Evolutionary conservation across 2,888 invertebrate genomes (phyloP), one percentile per base, ranked within the genome.

Genomic region (Perizoma affinitatum): DNA sequence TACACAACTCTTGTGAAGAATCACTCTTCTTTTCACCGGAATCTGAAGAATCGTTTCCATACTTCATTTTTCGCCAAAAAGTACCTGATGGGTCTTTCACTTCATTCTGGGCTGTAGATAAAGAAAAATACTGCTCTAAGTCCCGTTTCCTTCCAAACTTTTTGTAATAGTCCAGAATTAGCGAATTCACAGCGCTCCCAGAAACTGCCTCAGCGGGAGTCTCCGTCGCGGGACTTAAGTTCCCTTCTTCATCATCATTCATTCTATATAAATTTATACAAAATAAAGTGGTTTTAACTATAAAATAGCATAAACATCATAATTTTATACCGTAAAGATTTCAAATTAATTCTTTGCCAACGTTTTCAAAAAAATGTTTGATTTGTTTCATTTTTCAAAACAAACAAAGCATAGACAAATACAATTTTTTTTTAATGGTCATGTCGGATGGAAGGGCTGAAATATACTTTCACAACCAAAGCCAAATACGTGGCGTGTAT

Each of bases 91-190:
- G 86, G 67, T 91, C 91, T 66, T 79, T 83, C 46, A 88, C 78
- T 63, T 92, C 90, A 77, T 79, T 82, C 59, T 90, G 85, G 43
- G 89, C 91, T 43, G 92, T 89, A 7, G 90, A 87, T 68, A 92
- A 70, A 45, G 91, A 94, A 83, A 96, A 95, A 79, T 94, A 96
- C 72, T 95, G 95, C 60, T 95, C 94, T 69, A 96, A 88, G 77
- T 95, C 94, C 40, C 94, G 86, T 73, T 94, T 94, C 69, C 94
- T 93, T 1, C 95, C 95, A 84, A 94, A 95, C 76, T 94, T 94
- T 73, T 94, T 92, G 76, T 95, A 96, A 80, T 96, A 96, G 75
- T 96, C 95, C 71, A 95, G 79, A 67, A 93, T 88, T 65, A 84
- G 80, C 46, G 88, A 80, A 70, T 90, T 92, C 55, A 92, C 82